phyloP scores from a whole-genome alignment of 2,888 invertebrate species.

The Dorcus parallelipipedus region DNA sequence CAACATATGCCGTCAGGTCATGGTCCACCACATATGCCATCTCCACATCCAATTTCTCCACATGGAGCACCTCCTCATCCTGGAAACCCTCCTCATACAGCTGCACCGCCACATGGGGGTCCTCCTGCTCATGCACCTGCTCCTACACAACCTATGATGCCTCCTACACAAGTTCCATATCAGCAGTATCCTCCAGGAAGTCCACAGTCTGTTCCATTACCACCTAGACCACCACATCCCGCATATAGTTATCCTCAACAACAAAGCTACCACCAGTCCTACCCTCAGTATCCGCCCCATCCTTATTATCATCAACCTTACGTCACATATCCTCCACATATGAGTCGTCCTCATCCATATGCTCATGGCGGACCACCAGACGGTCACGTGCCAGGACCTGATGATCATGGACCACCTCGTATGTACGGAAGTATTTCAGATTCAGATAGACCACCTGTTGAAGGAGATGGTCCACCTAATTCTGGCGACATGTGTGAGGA shows the following conservation, averaged over 20 bases:
- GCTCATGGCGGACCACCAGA: constrained; percentile 37
- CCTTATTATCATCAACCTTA: constrained; percentile 55
- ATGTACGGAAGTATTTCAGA: constrained; percentile 26
- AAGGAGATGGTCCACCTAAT: constrained; percentile 24
- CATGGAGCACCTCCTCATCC: constrained; percentile 35
- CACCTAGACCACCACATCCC: constrained; percentile 56
- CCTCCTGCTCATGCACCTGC: constrained; percentile 30
- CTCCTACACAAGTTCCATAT: constrained; percentile 44
- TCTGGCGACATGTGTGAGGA: constrained; percentile 14
- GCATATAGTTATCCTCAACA: constrained; percentile 52
- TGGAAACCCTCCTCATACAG: constrained; percentile 19
- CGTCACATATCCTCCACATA: constrained; percentile 56
- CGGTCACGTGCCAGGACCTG: constrained; percentile 37
- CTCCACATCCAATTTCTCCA: constrained; percentile 7
- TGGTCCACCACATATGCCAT: constrained; percentile 28
- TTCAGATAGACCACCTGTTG: constrained; percentile 23
- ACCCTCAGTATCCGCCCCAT: constrained; percentile 51
- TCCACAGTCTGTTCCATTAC: constrained; percentile 53
- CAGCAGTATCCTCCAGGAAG: constrained; percentile 45
- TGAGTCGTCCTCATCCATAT: constrained; percentile 50
- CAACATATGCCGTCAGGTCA: constrained; percentile 25
- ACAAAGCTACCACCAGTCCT: constrained; percentile 50
- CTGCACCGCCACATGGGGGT: constrained; percentile 38
- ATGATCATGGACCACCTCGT: constrained; percentile 27
- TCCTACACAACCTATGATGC: constrained; percentile 45